These are phyloP conservation scores for Drosophila flavopinicola DNA, from an alignment of 2,888 invertebrate species.

Conservation along the genomic window DNA sequence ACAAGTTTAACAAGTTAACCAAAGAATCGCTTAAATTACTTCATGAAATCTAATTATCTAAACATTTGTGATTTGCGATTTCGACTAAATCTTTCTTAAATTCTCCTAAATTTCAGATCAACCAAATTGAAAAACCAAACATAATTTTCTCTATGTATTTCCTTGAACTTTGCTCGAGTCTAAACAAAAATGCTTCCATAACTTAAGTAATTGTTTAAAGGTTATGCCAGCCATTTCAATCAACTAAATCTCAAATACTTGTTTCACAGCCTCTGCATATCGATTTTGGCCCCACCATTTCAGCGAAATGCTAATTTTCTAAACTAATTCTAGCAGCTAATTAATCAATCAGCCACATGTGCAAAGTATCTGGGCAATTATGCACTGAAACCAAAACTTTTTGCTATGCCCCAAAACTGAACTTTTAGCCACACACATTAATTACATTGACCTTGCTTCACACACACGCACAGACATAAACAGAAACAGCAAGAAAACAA, in stretches of 20 bases:
- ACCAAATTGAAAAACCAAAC: no score
- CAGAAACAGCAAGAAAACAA: slow-evolving; percentile 38
- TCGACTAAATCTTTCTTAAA: no score
- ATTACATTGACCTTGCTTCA: slow-evolving; percentile 54
- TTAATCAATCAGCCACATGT: slow-evolving; percentile 50
- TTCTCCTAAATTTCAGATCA: no score
- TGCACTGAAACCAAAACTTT: slow-evolving; percentile 1
- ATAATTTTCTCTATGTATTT: no score
- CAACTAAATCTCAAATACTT: slow-evolving; percentile 12
- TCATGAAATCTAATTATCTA: no score
- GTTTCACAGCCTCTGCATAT: not conserved
- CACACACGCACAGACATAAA: slow-evolving; percentile 1
- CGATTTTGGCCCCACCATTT: not conserved
- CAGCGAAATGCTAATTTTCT: slow-evolving; percentile 1
- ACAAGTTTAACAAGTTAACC: no score
- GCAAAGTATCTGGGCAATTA: slow-evolving; percentile 36
- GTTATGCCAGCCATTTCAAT: slow-evolving; percentile 6
- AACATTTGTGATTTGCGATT: no score
- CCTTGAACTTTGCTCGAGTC: not conserved
- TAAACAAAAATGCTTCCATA: not conserved
- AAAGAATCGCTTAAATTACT: no score
- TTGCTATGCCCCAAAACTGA: slow-evolving; percentile 1
- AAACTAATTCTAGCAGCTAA: slow-evolving; percentile 37
- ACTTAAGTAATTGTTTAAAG: not conserved
- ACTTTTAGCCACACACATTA: slow-evolving; percentile 20